Evolutionary conservation across 2,888 invertebrate species (phyloP).

Genomic region (Ormyrus labotus): DNA sequence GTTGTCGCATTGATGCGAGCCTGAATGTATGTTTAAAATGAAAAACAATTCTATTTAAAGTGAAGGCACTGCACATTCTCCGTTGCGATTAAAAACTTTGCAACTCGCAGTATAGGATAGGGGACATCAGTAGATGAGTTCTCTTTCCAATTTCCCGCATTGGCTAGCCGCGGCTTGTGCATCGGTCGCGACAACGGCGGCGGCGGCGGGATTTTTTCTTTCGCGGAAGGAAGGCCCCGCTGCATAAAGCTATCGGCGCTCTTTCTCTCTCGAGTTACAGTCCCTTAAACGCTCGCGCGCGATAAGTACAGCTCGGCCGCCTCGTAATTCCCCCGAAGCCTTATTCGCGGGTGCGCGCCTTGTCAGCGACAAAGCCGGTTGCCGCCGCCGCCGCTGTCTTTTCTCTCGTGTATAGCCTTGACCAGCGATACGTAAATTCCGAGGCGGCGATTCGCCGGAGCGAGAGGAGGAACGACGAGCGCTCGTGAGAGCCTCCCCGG

Average conservation of each 20-base stretch:
- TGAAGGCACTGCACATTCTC: too few species aligned
- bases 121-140: too few species aligned
- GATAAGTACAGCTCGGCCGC: slow-evolving; percentile 18
- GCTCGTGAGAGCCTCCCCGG: slow-evolving; percentile 50
- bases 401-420: slow-evolving; percentile 57
- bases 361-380: slow-evolving; percentile 50
- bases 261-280: slow-evolving; percentile 18
- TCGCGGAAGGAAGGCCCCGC: background rate
- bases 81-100: too few species aligned
- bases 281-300: slow-evolving; percentile 38
- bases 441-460: slow-evolving; percentile 50
- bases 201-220: too few species aligned
- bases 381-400: slow-evolving; percentile 1
- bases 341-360: slow-evolving; percentile 21
- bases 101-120: too few species aligned
- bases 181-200: too few species aligned
- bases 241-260: slow-evolving; percentile 45
- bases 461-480: slow-evolving; percentile 4
- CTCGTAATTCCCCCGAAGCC: slow-evolving; percentile 28
- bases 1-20: too few species aligned
- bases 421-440: slow-evolving; percentile 63
- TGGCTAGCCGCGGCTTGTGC: too few species aligned
- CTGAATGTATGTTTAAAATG: too few species aligned
- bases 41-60: too few species aligned
- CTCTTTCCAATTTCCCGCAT: too few species aligned